A percentile compares a stretch with the other conserved stretches of the same genome.
phyloP scores from a whole-genome alignment of 2,797 vertebrate genomes.

The Rhynchonycteris naso region DNA sequence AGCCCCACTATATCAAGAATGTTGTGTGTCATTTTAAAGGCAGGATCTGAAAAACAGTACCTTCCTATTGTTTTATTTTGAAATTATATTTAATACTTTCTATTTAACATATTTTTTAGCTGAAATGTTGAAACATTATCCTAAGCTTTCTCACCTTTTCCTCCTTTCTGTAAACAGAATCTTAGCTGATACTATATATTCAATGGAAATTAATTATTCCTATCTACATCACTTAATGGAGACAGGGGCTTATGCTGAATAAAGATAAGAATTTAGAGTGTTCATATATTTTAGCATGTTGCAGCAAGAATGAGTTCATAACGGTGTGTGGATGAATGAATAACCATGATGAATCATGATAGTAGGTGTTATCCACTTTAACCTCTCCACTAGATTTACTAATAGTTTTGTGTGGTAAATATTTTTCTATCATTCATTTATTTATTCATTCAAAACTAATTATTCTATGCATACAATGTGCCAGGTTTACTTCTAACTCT shows the following conservation, averaged over 20 bases:
- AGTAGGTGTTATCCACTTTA: not conserved
- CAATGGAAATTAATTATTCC: not conserved
- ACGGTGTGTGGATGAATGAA: not conserved
- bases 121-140: not conserved
- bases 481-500: not conserved
- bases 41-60: not conserved
- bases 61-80: not conserved
- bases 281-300: not conserved
- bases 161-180: not conserved
- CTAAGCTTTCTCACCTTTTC: not conserved
- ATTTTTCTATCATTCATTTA: not conserved
- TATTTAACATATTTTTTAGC: not conserved
- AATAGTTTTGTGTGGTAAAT: not conserved
- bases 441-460: conserved; percentile 1
- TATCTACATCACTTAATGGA: not conserved
- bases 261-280: not conserved
- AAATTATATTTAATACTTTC: not conserved
- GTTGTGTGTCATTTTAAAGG: not conserved
- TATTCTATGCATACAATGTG: not conserved
- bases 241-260: not conserved
- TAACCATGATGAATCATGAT: not conserved
- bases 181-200: not conserved
- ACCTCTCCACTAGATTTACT: not conserved
- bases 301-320: not conserved
- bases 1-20: not conserved